A percentile compares a stretch with the other conserved stretches of the same genome.
Evolutionary conservation across 1,140 invertebrate species (phyloP).

Genomic region (Prorops nasuta): DNA sequence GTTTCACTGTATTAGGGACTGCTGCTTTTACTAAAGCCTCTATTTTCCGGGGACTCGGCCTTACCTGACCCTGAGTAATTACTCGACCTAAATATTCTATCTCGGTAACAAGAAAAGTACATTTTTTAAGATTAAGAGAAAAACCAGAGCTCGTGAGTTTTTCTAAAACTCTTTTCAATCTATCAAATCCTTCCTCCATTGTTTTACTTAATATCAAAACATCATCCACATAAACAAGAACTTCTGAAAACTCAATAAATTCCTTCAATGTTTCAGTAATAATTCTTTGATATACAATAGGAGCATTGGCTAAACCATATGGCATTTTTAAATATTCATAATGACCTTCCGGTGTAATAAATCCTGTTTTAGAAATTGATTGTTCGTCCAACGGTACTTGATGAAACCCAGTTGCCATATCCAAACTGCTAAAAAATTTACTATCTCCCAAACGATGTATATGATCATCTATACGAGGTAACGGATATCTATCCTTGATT

Average conservation of each 20-base stretch:
- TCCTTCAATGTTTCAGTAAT: background rate
- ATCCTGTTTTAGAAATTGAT: background rate
- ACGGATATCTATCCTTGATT: conserved; percentile 52
- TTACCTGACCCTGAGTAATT: background rate
- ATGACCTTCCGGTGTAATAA: background rate
- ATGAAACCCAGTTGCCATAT: conserved; percentile 6
- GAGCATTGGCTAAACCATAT: conserved; percentile 1
- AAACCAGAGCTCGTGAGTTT: background rate
- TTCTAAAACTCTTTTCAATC: background rate
- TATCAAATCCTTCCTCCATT: conserved; percentile 3
- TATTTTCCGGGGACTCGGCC: background rate
- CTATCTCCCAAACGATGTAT: conserved; percentile 32
- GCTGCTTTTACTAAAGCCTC: background rate
- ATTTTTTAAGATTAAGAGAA: conserved; percentile 7
- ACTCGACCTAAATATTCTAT: background rate
- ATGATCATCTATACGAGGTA: conserved; percentile 55
- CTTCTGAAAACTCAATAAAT: background rate
- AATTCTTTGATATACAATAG: background rate
- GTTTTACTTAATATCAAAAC: conserved; percentile 2
- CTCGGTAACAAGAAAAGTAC: background rate
- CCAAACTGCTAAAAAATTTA: conserved; percentile 16
- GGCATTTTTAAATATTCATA: conserved; percentile 5
- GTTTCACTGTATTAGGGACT: background rate
- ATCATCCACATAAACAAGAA: conserved; percentile 7
- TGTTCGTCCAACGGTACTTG: background rate